These are phyloP conservation scores for Crossaster papposus DNA, from an alignment of 53 echinoderm and acorn worm species.

Conservation along the genomic window DNA sequence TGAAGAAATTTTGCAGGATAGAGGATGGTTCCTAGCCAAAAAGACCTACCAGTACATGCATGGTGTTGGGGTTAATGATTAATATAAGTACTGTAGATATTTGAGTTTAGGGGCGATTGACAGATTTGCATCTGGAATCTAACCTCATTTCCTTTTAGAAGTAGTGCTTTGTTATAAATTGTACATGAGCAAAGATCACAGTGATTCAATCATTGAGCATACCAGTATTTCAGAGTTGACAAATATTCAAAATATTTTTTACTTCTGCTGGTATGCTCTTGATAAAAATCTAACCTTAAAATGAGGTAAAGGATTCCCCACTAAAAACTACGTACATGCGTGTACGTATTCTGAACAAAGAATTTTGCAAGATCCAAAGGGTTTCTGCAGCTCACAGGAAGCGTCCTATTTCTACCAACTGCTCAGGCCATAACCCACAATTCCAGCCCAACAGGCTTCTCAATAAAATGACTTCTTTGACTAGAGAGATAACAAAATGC, in stretches of 20 bases:
- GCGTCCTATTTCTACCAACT: constrained; percentile 11
- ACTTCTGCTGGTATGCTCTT: background rate
- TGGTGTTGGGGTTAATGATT: too few species aligned
- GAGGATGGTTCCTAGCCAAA: too few species aligned
- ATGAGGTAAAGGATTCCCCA: background rate
- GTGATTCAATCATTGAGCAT: background rate
- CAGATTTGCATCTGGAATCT: too few species aligned
- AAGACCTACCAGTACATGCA: too few species aligned
- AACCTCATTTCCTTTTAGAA: too few species aligned
- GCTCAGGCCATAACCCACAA: constrained; percentile 18
- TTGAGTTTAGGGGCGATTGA: too few species aligned
- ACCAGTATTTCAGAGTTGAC: background rate
- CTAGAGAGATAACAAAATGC: constrained; percentile 11
- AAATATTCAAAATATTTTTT: background rate
- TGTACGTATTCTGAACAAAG: too few species aligned
- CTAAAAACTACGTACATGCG: too few species aligned
- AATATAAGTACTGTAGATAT: too few species aligned
- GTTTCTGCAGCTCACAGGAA: constrained; percentile 10
- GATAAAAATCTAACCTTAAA: background rate
- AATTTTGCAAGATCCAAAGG: background rate
- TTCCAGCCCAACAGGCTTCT: background rate
- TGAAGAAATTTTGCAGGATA: too few species aligned
- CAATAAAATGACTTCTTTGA: background rate
- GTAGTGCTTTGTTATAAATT: background rate
- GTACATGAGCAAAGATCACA: background rate